Base-by-base conservation (phyloP, 2,888 invertebrate species). In the Matsumyia berberina region DNA sequence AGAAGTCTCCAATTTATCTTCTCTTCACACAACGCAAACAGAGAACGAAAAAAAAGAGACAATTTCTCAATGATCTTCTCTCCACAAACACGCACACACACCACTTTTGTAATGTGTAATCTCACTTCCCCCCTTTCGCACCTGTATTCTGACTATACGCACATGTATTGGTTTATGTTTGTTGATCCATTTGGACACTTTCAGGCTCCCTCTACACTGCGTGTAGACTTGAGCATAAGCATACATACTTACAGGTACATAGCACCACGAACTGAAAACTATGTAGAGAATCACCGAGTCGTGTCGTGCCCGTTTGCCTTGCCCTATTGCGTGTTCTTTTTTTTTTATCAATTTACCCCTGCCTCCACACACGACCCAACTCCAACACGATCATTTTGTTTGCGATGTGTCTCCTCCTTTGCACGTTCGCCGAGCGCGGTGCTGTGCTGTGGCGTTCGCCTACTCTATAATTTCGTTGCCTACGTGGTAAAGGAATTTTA, bases 271-370 rank as follows among this genome's bases (percentile, higher is more conserved):
- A n/a, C n/a, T n/a, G n/a, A n/a, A n/a, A n/a, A n/a, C n/a, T n/a
- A n/a, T 69, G 76, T 80, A 70, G 74, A 85, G 74, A 80, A 81
- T 72, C 77, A 86, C 58, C 62, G 79, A 74, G 51, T 85, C 76
- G 85, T 86, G 72, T 87, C 86, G 78, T 87, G 83, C 88, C 87
- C 89, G 90, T 90, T 90, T 91, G 90, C 91, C 90, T 90, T 90
- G 90, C 90, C 90, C 90, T 90, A 90, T 90, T 91, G 90, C 90
- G 90, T 90, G 90, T 89, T 90, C 89, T 89, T 80, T 80, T 69
- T 80, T 86, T 79, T 64, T 76, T 70, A 44, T 82, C 86, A 77
- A 53, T 66, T 39, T 77, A 42, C 58, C 24, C 74, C 66, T 55
- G 55, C 46, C 70, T 39, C 17, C 69, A 44, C 39, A 42, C 62